Evolutionary conservation across 1,140 invertebrate species (phyloP).

Genomic region (Drosophila pseudoananassae): DNA sequence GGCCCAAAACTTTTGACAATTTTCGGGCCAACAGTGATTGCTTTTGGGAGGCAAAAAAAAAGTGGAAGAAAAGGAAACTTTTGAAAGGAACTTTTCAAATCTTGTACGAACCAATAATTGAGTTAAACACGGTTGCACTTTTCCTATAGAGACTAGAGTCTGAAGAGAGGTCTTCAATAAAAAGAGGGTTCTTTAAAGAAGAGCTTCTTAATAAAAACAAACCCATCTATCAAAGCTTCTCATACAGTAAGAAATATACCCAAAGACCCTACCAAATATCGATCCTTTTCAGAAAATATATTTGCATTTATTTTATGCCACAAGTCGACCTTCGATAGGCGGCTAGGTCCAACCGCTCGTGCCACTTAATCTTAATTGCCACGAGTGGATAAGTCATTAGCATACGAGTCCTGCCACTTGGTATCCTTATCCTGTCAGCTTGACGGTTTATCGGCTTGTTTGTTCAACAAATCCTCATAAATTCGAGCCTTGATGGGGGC

Average conservation of each 20-base stretch:
- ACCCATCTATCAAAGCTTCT: no score
- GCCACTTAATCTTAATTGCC: constrained; percentile 74
- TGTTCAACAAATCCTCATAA: constrained; percentile 48
- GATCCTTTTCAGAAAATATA: no score
- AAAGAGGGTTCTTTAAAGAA: no score
- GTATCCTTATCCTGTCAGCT: constrained; percentile 6
- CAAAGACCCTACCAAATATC: background rate
- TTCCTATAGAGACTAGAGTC: background rate
- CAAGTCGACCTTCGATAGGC: constrained; percentile 22
- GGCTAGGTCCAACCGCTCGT: background rate
- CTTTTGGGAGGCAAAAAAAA: background rate
- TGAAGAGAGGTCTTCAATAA: background rate
- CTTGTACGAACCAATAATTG: constrained; percentile 36
- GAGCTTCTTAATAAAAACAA: no score
- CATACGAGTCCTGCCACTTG: background rate
- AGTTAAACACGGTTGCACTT: constrained; percentile 8
- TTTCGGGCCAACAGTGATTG: constrained; percentile 47
- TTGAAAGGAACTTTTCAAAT: constrained; percentile 6
- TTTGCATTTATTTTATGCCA: constrained; percentile 2
- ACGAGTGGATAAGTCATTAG: constrained; percentile 43
- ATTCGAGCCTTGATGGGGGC: constrained; percentile 35
- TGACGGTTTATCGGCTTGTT: constrained; percentile 27
- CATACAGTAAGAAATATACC: no score
- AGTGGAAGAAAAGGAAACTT: constrained; percentile 14
- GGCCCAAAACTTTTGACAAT: constrained; percentile 30